Percentiles rank a stretch among this genome's conserved stretches.
Evolutionary conservation across 1,140 invertebrate genomes (phyloP).

Genomic region (Mizuhopecten yessoensis): DNA sequence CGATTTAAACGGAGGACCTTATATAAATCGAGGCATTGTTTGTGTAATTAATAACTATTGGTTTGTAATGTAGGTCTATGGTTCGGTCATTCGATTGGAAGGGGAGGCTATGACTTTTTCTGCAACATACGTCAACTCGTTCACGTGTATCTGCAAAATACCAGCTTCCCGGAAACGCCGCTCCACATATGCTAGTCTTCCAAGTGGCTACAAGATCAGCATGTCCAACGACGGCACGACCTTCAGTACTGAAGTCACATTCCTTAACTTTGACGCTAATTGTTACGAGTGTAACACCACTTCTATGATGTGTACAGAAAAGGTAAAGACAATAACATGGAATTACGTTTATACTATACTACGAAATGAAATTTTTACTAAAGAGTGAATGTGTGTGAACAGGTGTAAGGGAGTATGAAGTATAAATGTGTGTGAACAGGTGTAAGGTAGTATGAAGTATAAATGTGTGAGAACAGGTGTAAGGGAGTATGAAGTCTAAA

Average conservation of each 20-base stretch:
- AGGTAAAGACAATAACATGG: not conserved
- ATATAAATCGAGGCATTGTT: too few relatives aligned
- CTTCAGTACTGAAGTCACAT: not conserved
- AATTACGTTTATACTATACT: too few relatives aligned
- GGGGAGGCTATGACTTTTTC: not conserved
- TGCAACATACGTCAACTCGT: not conserved
- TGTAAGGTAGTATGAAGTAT: too few relatives aligned
- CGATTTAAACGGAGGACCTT: too few relatives aligned
- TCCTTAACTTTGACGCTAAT: not conserved
- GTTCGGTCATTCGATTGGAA: not conserved
- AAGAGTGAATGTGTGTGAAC: too few relatives aligned
- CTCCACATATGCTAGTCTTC: not conserved
- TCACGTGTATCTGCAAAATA: not conserved
- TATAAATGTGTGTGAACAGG: too few relatives aligned
- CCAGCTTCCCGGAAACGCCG: not conserved
- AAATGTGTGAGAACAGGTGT: too few relatives aligned
- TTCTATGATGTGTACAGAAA: not conserved
- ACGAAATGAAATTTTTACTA: too few relatives aligned
- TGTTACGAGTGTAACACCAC: conserved; percentile 9
- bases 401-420: too few relatives aligned
- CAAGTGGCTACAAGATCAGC: conserved; percentile 22
- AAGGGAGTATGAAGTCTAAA: too few relatives aligned
- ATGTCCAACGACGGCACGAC: conserved; percentile 36
- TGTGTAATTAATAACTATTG: too few relatives aligned
- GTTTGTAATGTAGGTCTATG: not conserved